A percentile compares a stretch with the other conserved stretches of the same genome.
Evolutionary conservation across 2,888 invertebrate genomes (phyloP).

Genomic region (Standfussiana lucernea): DNA sequence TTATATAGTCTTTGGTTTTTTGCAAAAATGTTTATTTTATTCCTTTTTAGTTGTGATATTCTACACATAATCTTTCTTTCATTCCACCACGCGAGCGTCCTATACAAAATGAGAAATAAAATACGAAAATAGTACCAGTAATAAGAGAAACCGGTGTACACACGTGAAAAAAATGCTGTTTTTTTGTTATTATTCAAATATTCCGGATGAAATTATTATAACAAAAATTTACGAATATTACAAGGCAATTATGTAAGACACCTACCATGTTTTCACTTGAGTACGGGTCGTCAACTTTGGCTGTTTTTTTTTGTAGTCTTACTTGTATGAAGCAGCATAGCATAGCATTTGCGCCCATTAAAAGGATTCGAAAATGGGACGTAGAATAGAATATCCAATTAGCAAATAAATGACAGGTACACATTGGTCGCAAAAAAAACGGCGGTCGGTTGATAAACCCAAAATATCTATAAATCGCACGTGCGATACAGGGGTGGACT

Average conservation of each 20-base stretch:
- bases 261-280: neutral
- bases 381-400: neutral
- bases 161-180: too few relatives aligned
- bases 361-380: neutral
- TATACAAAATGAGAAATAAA: too few relatives aligned
- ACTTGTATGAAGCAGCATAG: neutral
- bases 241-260: neutral
- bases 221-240: neutral
- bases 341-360: neutral
- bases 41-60: too few relatives aligned
- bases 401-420: neutral
- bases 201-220: neutral
- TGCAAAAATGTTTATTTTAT: too few relatives aligned
- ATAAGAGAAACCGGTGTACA: too few relatives aligned
- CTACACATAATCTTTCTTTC: too few relatives aligned
- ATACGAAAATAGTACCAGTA: too few relatives aligned
- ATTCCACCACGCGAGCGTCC: too few relatives aligned
- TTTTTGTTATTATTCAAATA: neutral
- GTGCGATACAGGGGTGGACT: neutral
- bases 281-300: neutral
- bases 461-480: slow-evolving; percentile 10
- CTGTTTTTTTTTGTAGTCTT: neutral
- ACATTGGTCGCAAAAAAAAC: neutral
- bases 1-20: too few relatives aligned
- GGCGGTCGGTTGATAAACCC: neutral